Conservation (phyloP, 2,113 vertebrate species). For the Serilophus lunatus region DNA sequence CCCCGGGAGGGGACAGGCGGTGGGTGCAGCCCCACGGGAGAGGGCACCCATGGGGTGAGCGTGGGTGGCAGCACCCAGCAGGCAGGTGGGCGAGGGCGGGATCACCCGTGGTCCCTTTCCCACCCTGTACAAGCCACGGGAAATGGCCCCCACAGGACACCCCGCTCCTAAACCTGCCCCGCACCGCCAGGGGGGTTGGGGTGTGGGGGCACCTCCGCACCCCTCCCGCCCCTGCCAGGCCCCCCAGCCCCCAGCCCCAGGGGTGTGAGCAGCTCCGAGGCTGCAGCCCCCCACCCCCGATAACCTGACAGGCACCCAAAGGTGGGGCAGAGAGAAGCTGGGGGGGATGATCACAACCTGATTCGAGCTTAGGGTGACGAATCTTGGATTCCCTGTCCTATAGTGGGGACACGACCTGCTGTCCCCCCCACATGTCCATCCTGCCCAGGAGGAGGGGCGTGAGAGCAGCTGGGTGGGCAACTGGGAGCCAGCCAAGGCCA, state of each 20-base stretch:
- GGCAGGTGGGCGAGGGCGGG: fast-evolving
- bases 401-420: fast-evolving
- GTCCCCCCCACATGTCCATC: no score
- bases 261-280: neutral
- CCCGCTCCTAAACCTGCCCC: neutral
- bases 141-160: neutral
- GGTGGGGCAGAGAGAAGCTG: neutral
- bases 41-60: neutral
- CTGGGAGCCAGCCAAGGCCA: neutral
- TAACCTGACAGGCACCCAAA: fast-evolving
- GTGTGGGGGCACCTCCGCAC: neutral
- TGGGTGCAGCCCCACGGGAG: neutral
- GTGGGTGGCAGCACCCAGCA: neutral
- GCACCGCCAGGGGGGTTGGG: neutral
- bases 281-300: neutral
- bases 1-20: neutral
- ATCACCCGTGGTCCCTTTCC: neutral
- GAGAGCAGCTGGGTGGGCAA: neutral
- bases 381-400: fast-evolving
- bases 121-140: neutral
- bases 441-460: neutral
- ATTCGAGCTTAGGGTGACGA: neutral
- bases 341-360: fast-evolving
- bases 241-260: neutral
- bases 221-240: no score